Base-by-base conservation (phyloP, 37 sponge, comb jelly and placozoan genomes). In the Spongia lamella region DNA sequence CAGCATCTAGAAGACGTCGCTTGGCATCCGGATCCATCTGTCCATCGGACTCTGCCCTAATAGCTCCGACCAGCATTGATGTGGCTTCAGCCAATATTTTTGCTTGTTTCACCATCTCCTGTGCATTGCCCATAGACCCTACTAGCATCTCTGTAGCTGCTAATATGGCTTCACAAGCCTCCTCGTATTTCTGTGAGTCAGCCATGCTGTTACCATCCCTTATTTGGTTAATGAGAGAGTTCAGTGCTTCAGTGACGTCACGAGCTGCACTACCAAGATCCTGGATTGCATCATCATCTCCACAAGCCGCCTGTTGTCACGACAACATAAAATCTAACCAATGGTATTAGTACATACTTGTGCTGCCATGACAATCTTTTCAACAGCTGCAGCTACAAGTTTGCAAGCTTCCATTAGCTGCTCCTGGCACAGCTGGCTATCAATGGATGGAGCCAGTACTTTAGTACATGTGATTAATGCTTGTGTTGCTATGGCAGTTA, bases 81-180 rank as follows among this genome's bases (percentile, higher is more conserved):
- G 97, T 92, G 53, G 93, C 97, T 65, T 93, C 80, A 31, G 96
- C 88, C 37, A 95, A 53, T 13, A 84, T 65, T 68, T 81, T 85
- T 40, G 94, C 94, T 49, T 93, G 97, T 34, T 86, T 65, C 50
- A 96, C 93, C 97, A 96, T 96, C 68, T 96, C 93, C 65, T 88
- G 88, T 21, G 97, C 83, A 73, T 93, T 90, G 6, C 93, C 93
- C 90, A 96, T 85, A 17, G 88, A 75, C 51, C 81, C 60, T 26
- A 92, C 79, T 34, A 92, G 82, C 26, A 80, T 86, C 66, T 98
- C 95, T 40, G 89, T 91, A 21, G 99, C 95, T 1, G 84, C 95
- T 32, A 98, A 80, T 52, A 98, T 94, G 64, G 85, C 87, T 16
- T 92, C 96, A 73, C 87, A 83, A 17, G 85, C 86, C 47, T 89